A percentile compares a stretch with the other conserved stretches of the same genome.
Evolutionary conservation across 2,888 invertebrate genomes (phyloP).

Genomic region (Prenolepis imparis): DNA sequence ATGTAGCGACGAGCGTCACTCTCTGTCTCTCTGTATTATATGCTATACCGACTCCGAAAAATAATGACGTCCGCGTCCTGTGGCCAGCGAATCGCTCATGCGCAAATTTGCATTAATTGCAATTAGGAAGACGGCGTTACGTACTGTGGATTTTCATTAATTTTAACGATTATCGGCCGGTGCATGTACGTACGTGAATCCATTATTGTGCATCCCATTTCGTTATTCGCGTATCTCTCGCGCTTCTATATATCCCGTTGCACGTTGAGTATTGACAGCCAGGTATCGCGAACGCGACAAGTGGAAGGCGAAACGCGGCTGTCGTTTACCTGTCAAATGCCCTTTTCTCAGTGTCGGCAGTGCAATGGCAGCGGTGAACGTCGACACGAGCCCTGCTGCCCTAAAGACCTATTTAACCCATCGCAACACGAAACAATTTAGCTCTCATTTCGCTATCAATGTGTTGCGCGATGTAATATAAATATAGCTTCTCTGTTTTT

Average conservation of each 20-base stretch:
- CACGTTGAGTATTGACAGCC: conserved; percentile 28
- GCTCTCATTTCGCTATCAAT: neutral
- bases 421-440: conserved; percentile 3
- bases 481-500: neutral
- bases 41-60: neutral
- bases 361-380: conserved; percentile 16
- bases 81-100: conserved; percentile 8
- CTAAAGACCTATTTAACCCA: conserved; percentile 27
- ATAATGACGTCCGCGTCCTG: conserved; percentile 25
- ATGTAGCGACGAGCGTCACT: conserved; percentile 10
- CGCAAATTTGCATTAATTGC: conserved; percentile 48
- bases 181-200: neutral
- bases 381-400: conserved; percentile 9
- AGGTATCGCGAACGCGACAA: conserved; percentile 14
- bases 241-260: conserved; percentile 20
- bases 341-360: neutral
- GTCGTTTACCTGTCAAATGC: conserved; percentile 47
- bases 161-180: conserved; percentile 10
- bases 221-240: conserved; percentile 31
- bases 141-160: conserved; percentile 37
- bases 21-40: too few relatives aligned
- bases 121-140: conserved; percentile 39
- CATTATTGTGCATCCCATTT: neutral
- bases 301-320: conserved; percentile 29
- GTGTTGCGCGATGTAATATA: neutral